Evolutionary conservation across 2,113 vertebrate species (phyloP), one percentile per base, ranked within the genome.

Genomic region (Bostrychus sinensis): DNA sequence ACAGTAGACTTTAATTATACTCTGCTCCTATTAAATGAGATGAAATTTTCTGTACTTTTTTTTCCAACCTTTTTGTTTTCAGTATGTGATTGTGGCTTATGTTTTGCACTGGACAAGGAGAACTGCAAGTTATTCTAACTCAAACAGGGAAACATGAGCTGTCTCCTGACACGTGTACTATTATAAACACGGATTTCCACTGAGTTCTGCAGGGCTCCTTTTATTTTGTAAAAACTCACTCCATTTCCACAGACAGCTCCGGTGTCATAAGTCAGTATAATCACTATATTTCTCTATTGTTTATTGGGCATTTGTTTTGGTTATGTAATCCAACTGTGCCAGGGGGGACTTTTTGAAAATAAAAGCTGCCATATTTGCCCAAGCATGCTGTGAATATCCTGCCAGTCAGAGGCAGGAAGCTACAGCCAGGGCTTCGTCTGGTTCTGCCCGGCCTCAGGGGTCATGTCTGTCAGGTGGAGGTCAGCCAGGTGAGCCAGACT

Each of bases 321-420:
- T 54, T 16, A 11, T 41, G 4, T 16, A 16, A 48, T 36, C 11
- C 14, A 56, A 50, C 38, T 3, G 59, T 20, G 9, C 50, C 1
- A 19, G 10, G 19, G 4, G n/a, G 13, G 32, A 38, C 7, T 28
- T 62, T 16, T 55, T 10, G 10, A 4, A 34, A 23, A 17, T 12
- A 23, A 12, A 26, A 19, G 10, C 25, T 32, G 51, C 62, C 57
- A 48, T 75, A 12, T 46, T 39, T 53, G 34, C 26, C 50, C 56
- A 17, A 20, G 62, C 64, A 62, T 14, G 8, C 74, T 66, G 42
- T 70, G 76, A 72, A 87, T 72, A 85, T 86, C 81, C 83, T 75
- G 75, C 56, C 83, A 76, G 77, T 78, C 81, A 62, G 70, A 72
- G 61, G 45, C 69, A 84, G 88, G 78, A 84, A 89, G 67, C 65